Evolutionary conservation across 2,888 invertebrate genomes (phyloP).

Genomic region (Epirrita christyi): DNA sequence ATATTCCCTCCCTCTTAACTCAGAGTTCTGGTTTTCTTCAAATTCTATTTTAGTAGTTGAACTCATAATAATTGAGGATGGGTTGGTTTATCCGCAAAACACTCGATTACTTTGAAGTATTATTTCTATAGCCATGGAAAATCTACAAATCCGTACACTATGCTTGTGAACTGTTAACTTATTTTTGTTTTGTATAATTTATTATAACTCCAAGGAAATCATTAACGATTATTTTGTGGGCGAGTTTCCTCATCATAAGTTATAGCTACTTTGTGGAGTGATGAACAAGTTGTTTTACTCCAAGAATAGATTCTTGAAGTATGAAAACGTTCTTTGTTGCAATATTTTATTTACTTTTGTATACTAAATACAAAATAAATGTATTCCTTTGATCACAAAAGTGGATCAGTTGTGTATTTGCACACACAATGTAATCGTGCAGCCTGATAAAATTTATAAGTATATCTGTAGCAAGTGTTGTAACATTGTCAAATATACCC

Average conservation of each 20-base stretch:
- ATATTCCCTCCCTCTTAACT: neutral
- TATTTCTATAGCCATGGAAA: neutral
- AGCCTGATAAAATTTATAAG: neutral
- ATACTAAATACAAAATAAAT: neutral
- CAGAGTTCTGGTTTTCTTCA: conserved; percentile 34
- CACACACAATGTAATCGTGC: no score
- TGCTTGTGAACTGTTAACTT: no score
- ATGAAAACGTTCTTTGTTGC: conserved; percentile 3
- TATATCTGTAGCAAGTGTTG: neutral
- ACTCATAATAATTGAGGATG: conserved; percentile 56
- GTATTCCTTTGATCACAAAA: no score
- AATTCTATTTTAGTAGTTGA: conserved; percentile 53
- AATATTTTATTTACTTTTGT: neutral
- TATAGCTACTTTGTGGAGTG: neutral
- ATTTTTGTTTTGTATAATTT: no score
- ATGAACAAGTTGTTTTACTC: conserved; percentile 3
- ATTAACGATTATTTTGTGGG: neutral
- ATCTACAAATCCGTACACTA: neutral
- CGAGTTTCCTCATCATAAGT: neutral
- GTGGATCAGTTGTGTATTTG: no score
- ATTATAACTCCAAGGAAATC: no score
- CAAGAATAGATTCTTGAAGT: conserved; percentile 11
- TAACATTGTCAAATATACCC: neutral
- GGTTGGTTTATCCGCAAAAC: conserved; percentile 33
- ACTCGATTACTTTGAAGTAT: conserved; percentile 33